A percentile compares a stretch with the other conserved stretches of the same genome.
These are phyloP conservation scores for Hydrophis major DNA, from an alignment of 2,797 vertebrate species.

Conservation along the genomic window DNA sequence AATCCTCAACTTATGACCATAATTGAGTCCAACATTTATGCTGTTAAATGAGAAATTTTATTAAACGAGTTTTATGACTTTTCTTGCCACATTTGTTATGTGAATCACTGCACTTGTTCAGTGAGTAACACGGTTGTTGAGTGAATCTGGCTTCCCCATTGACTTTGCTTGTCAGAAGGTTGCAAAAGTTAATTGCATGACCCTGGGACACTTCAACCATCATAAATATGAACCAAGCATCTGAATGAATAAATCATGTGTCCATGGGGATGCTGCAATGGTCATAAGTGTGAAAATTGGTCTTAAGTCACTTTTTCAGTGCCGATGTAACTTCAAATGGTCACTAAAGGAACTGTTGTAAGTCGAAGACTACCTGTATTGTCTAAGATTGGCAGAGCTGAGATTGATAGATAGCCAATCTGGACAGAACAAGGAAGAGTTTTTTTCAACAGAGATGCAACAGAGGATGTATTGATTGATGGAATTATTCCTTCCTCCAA, in stretches of 20 bases:
- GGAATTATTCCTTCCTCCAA: neutral
- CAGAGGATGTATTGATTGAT: neutral
- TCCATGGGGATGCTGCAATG: neutral
- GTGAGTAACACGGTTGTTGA: too few species aligned
- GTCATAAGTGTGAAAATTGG: neutral
- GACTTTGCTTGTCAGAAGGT: neutral
- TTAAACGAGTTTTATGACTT: neutral
- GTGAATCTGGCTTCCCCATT: neutral
- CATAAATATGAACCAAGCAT: neutral
- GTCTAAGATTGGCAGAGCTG: neutral
- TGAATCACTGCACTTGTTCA: too few species aligned
- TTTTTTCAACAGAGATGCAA: neutral
- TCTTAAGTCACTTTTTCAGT: neutral
- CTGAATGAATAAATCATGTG: neutral
- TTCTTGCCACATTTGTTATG: too few species aligned
- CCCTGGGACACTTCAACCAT: neutral
- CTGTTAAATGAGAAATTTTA: neutral
- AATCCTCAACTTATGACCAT: neutral
- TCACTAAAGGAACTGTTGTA: neutral
- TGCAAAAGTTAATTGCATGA: neutral
- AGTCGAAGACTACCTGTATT: neutral
- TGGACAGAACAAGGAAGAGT: neutral
- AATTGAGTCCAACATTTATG: neutral
- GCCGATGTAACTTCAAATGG: neutral
- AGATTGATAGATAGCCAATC: neutral